phyloP scores from a whole-genome alignment of 2,113 vertebrate species.

The Microcebus murinus region DNA sequence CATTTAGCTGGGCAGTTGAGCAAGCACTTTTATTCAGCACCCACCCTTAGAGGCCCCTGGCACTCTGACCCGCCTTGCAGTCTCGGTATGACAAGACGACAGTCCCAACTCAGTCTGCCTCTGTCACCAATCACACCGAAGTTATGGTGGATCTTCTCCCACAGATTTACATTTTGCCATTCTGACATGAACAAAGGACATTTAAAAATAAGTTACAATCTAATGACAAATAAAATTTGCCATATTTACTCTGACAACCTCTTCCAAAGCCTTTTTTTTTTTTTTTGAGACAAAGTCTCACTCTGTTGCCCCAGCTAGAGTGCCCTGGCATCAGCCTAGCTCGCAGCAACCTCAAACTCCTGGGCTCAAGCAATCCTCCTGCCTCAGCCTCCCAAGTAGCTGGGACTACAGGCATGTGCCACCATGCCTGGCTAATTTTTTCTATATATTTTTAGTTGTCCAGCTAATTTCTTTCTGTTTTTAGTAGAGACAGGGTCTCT shows the following conservation, averaged over 20 bases:
- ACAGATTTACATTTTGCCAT: neutral
- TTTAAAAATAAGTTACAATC: slow-evolving; percentile 22
- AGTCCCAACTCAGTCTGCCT: neutral
- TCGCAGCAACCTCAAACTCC: too few species aligned
- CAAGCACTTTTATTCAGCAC: neutral
- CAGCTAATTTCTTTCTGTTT: too few species aligned
- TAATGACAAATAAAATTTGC: slow-evolving; percentile 8
- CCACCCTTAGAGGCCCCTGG: neutral
- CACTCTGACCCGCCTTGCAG: neutral
- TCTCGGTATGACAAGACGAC: neutral
- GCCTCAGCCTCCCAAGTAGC: too few species aligned
- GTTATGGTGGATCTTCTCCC: neutral
- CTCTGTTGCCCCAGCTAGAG: too few species aligned
- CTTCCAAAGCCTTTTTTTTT: neutral
- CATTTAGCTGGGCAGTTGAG: neutral
- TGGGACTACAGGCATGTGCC: too few species aligned
- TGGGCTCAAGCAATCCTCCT: too few species aligned
- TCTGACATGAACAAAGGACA: slow-evolving; percentile 5
- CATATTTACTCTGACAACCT: neutral
- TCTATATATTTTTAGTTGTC: too few species aligned
- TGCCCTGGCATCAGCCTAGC: too few species aligned
- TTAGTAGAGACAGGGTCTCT: too few species aligned
- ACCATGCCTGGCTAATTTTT: too few species aligned
- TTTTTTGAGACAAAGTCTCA: too few species aligned
- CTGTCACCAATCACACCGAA: neutral